A percentile compares a stretch with the other conserved stretches of the same genome.
Conservation (phyloP, 2,797 vertebrate genomes). For the Halcyon chelicuti region DNA sequence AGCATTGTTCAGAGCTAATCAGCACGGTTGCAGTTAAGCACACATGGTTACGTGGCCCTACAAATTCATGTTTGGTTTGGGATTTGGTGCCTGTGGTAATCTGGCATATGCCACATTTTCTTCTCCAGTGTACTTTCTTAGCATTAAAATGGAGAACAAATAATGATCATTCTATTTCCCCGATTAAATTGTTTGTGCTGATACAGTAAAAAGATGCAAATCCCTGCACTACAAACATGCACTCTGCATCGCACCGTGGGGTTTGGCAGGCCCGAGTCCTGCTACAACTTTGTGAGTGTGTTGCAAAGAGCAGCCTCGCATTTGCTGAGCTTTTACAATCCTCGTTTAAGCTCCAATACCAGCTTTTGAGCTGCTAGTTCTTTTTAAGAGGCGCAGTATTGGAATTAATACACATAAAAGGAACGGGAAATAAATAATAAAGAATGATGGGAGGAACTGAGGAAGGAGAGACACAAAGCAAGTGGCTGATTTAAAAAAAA, state of each 20-base stretch:
- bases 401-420: background rate
- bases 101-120: background rate
- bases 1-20: background rate
- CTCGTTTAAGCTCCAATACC: background rate
- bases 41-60: background rate
- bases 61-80: background rate
- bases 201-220: background rate
- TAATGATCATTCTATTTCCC: background rate
- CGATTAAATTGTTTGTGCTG: background rate
- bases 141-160: background rate
- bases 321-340: background rate
- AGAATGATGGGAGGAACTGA: background rate
- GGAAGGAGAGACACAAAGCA: background rate
- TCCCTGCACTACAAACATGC: background rate
- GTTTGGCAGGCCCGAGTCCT: background rate
- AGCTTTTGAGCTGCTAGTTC: background rate
- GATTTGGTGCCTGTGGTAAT: background rate
- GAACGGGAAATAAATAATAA: background rate
- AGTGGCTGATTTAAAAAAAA: background rate
- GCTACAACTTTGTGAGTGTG: rapidly evolving
- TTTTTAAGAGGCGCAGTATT: background rate
- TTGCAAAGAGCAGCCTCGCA: background rate
- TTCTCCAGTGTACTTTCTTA: background rate
- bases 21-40: background rate
- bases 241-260: rapidly evolving